Conservation (phyloP, 2,797 vertebrate species). For the Buphagus erythrorhynchus region DNA sequence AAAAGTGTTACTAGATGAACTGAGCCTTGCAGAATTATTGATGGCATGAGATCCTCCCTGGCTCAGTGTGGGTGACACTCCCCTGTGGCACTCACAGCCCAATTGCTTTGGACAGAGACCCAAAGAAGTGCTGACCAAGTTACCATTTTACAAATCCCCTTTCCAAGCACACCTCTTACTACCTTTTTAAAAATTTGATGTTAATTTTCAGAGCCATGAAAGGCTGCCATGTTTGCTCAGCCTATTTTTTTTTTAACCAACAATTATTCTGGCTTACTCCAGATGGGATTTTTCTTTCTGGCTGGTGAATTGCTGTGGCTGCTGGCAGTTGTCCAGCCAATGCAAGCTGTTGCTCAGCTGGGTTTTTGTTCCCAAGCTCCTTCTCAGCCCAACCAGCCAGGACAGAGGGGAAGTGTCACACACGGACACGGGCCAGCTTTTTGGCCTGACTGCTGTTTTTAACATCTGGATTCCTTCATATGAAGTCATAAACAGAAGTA, state of each 20-base stretch:
- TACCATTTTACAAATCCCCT: neutral
- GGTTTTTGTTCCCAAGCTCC: neutral
- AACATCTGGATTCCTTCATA: constrained; percentile 4
- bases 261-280: neutral
- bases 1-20: accelerated
- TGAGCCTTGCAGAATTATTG: neutral
- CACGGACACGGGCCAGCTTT: accelerated
- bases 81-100: neutral
- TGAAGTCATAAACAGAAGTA: neutral
- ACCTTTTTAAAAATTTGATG: neutral
- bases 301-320: neutral
- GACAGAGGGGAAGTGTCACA: neutral
- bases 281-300: neutral
- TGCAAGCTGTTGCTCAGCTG: neutral
- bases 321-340: neutral
- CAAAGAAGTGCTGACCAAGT: neutral
- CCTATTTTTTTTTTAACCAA: neutral
- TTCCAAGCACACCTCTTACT: neutral
- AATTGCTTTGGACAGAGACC: neutral
- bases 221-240: accelerated
- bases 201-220: neutral
- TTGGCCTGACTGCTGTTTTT: neutral
- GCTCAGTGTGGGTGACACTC: accelerated
- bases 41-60: neutral
- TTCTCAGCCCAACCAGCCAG: neutral